Percentiles rank a stretch among this genome's conserved stretches.
phyloP scores from a whole-genome alignment of 2,888 invertebrate species.

The Chloroclystis v-ata region DNA sequence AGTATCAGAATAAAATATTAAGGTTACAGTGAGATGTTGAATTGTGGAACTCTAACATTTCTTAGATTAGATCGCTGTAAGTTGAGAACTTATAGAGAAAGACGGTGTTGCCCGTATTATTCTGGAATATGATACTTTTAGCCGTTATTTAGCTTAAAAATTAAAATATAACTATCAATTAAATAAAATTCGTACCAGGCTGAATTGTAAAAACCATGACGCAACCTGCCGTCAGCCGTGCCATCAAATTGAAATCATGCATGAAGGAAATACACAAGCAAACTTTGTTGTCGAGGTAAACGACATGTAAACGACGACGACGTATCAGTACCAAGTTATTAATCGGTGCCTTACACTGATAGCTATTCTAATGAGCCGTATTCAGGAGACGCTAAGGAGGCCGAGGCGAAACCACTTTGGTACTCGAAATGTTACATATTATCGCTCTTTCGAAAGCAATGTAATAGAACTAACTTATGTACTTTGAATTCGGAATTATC shows the following conservation, averaged over 20 bases:
- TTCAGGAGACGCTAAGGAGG: constrained; percentile 64
- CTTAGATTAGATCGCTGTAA: no score
- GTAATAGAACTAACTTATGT: constrained; percentile 6
- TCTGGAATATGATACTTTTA: no score
- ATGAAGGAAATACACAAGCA: constrained; percentile 44
- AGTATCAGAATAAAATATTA: no score
- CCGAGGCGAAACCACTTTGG: constrained; percentile 64
- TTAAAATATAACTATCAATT: no score
- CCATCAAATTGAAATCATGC: neutral
- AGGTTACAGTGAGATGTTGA: no score
- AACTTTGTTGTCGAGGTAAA: constrained; percentile 61
- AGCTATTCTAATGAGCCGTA: constrained; percentile 74
- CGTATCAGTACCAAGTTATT: constrained; percentile 65
- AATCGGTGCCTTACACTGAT: constrained; percentile 72
- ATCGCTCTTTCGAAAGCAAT: constrained; percentile 28
- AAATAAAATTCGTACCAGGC: no score
- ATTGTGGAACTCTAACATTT: no score
- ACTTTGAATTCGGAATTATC: neutral
- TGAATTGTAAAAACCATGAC: no score
- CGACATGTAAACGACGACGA: constrained; percentile 70
- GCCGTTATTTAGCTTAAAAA: no score
- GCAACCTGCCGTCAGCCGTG: no score
- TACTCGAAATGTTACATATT: constrained; percentile 35
- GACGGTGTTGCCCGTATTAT: no score
- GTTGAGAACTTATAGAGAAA: no score